Base-by-base conservation (phyloP, 2,797 vertebrate genomes). In the Channallabes apus region DNA sequence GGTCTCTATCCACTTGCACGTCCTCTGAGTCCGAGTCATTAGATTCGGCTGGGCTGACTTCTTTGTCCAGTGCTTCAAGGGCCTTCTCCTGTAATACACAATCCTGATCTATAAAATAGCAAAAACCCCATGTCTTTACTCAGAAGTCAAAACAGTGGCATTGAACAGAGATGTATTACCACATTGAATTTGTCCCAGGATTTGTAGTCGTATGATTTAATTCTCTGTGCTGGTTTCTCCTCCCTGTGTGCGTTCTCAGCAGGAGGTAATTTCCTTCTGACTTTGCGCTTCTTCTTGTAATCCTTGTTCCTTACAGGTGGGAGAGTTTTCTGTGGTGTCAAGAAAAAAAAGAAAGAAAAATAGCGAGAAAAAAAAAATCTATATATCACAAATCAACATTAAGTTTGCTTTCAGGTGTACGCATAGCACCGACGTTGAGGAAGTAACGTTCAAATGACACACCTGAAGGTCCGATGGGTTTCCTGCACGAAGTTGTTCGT, bases 121-220 rank as follows among this genome's bases (percentile, higher is more conserved):
- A 32, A 20, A 64, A n/a, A 11, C 17, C 3, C 14, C n/a, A 35
- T 9, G 2, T 59, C 3, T n/a, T n/a, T 35, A 24, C n/a, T 56
- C 38, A 32, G 9, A 75, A 32, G 29, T 4, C 29, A 41, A 72
- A 71, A 56, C 38, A 32, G 9, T 14, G 15, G 14, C 18, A 51
- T 3, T 46, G 24, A n/a, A 27, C 15, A 64, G n/a, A 35, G 59
- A 24, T 7, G 7, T 58, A 90, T 90, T 92, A 99, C 98, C 96
- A 97, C 98, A 88, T 99, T 96, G 88, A 99, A 97, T 90, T 96
- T 98, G 90, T 97, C 97, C 98, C 98, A 99, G 0, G 97, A 96
- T 77, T 94, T 93, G 91, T 99, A 99, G 91, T 99, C 98, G 0
- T 94, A 96, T 14, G 96, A 95, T 88, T 96, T 98, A 77, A 98